Percentiles rank a stretch among this genome's conserved stretches.
Evolutionary conservation across 2,888 invertebrate genomes (phyloP).

Genomic region (Drosophila putrida): DNA sequence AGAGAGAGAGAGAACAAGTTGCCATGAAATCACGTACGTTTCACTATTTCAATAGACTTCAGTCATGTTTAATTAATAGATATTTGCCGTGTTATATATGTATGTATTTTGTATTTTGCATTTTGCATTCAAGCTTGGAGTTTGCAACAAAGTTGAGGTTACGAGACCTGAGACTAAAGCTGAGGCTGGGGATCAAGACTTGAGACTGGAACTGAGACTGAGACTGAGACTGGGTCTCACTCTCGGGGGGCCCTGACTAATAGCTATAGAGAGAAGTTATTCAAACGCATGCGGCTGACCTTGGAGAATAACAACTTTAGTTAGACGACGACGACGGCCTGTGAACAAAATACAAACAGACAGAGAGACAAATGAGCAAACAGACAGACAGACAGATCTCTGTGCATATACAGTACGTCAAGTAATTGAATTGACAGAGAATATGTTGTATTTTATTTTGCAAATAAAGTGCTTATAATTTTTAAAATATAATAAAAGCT

Average conservation of each 20-base stretch:
- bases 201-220: slow-evolving; percentile 1
- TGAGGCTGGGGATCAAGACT: slow-evolving; percentile 3
- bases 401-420: slow-evolving; percentile 28
- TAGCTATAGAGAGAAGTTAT: slow-evolving; percentile 27
- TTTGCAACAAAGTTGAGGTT: slow-evolving; percentile 44
- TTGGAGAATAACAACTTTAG: slow-evolving; percentile 60
- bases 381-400: slow-evolving; percentile 35
- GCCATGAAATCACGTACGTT: slow-evolving; percentile 54
- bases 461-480: too few relatives aligned
- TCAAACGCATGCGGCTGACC: slow-evolving; percentile 50
- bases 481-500: too few relatives aligned
- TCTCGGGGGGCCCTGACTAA: slow-evolving; percentile 29
- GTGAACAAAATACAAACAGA: slow-evolving; percentile 40
- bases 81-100: slow-evolving; percentile 8
- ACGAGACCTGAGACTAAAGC: neutral
- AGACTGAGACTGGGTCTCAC: neutral
- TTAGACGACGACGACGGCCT: slow-evolving; percentile 55
- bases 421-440: too few relatives aligned
- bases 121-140: slow-evolving; percentile 69
- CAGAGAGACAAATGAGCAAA: slow-evolving; percentile 13
- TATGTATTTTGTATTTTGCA: slow-evolving; percentile 35
- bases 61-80: slow-evolving; percentile 55
- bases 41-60: slow-evolving; percentile 31
- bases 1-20: slow-evolving; percentile 27
- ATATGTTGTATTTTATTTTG: too few relatives aligned